Evolutionary conservation across 2,888 invertebrate genomes (phyloP).

Genomic region (Venusia cambrica): DNA sequence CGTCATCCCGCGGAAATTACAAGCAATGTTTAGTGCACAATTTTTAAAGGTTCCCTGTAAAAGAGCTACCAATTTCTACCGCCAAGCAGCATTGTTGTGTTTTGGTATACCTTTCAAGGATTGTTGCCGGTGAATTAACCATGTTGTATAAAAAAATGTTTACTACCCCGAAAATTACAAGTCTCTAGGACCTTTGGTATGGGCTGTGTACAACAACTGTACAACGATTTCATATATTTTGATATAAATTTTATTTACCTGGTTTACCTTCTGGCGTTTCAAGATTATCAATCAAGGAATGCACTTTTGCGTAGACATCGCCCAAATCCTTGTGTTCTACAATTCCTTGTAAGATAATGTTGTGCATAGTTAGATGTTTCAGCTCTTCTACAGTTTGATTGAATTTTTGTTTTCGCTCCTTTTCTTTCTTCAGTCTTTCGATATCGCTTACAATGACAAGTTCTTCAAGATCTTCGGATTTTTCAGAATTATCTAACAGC

Average conservation of each 20-base stretch:
- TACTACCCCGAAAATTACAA: too few relatives aligned
- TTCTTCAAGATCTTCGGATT: constrained; percentile 2
- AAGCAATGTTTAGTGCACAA: too few relatives aligned
- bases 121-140: too few relatives aligned
- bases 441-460: constrained; percentile 6
- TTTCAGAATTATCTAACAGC: constrained; percentile 2
- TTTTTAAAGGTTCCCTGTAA: too few relatives aligned
- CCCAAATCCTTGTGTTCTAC: constrained; percentile 53
- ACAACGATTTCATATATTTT: background rate
- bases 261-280: constrained; percentile 23
- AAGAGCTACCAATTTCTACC: too few relatives aligned
- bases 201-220: too few relatives aligned
- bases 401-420: constrained; percentile 13
- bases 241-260: constrained; percentile 11
- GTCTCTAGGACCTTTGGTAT: too few relatives aligned
- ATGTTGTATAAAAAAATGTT: too few relatives aligned
- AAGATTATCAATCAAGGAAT: constrained; percentile 32
- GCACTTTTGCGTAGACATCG: constrained; percentile 44
- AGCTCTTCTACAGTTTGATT: constrained; percentile 28
- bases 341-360: constrained; percentile 54
- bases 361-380: constrained; percentile 57
- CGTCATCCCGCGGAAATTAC: too few relatives aligned
- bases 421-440: constrained; percentile 12
- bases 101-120: too few relatives aligned
- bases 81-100: too few relatives aligned